Conservation (phyloP, 2,888 invertebrate genomes). For the Melieria omissa region DNA sequence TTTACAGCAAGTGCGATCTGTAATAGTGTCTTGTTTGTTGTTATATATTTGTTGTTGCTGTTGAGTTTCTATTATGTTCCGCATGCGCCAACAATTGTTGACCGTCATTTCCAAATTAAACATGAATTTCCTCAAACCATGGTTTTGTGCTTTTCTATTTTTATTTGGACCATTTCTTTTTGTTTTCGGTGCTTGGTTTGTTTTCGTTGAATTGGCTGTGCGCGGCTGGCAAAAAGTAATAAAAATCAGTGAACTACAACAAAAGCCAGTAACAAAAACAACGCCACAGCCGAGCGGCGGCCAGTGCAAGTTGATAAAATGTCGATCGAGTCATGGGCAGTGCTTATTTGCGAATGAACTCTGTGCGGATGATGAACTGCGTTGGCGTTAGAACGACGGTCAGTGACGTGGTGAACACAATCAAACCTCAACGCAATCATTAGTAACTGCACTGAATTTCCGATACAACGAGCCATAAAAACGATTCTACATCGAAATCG, state of each 20-base stretch:
- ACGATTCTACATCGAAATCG: no score
- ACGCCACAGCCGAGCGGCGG: background rate
- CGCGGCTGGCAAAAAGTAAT: slow-evolving; percentile 52
- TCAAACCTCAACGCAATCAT: no score
- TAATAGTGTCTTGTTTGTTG: no score
- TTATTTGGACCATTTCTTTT: slow-evolving; percentile 20
- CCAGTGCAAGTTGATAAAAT: slow-evolving; percentile 49
- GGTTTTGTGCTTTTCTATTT: slow-evolving; percentile 34
- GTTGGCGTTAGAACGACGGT: background rate
- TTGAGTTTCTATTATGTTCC: no score
- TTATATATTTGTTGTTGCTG: no score
- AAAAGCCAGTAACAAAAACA: slow-evolving; percentile 23
- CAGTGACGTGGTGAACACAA: no score
- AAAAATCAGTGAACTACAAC: slow-evolving; percentile 43
- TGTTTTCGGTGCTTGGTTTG: background rate
- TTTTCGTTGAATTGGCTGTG: background rate
- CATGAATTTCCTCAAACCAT: slow-evolving; percentile 24
- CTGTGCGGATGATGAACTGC: slow-evolving; percentile 37
- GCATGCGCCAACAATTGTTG: no score
- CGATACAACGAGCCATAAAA: no score
- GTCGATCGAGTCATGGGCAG: slow-evolving; percentile 48
- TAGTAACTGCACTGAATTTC: no score
- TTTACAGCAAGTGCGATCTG: no score
- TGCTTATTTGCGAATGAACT: slow-evolving; percentile 43
- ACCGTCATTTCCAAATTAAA: slow-evolving; percentile 2